Conservation (phyloP, 2,797 vertebrate genomes). For the Lacerta viridis region DNA sequence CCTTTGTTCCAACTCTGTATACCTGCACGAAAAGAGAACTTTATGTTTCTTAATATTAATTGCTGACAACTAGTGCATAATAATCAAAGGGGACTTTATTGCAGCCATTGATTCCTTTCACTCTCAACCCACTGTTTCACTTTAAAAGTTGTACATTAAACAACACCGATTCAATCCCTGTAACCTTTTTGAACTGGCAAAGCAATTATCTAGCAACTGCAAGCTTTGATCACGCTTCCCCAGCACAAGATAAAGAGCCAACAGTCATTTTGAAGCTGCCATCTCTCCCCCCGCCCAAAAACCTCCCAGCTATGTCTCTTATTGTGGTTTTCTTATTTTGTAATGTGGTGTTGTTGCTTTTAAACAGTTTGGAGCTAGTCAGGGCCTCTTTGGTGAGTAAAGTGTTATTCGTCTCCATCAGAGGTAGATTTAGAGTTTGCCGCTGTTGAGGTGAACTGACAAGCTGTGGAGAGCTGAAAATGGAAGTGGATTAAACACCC, state of each 20-base stretch:
- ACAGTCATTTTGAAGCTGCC: neutral
- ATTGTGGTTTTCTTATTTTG: neutral
- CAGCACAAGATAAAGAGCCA: neutral
- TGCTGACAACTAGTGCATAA: neutral
- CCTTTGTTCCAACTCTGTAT: neutral
- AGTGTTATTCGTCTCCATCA: too few relatives aligned
- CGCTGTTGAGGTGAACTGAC: too few relatives aligned
- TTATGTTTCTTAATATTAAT: neutral
- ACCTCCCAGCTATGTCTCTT: too few relatives aligned
- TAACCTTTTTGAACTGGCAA: neutral
- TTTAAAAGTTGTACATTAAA: conserved; percentile 22
- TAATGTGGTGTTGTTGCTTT: neutral
- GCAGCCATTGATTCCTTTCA: neutral
- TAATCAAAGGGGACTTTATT: conserved; percentile 7
- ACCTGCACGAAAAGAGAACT: neutral
- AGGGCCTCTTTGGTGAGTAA: too few relatives aligned
- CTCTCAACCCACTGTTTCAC: conserved; percentile 23
- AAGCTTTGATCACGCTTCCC: neutral
- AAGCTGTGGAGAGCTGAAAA: neutral
- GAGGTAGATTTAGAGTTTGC: neutral
- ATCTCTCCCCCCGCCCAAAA: neutral
- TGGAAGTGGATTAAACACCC: neutral
- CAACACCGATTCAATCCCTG: neutral
- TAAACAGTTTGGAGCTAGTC: neutral
- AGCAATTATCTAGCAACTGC: neutral